phyloP scores from a whole-genome alignment of 2,797 vertebrate species.

The Bucorvus abyssinicus region DNA sequence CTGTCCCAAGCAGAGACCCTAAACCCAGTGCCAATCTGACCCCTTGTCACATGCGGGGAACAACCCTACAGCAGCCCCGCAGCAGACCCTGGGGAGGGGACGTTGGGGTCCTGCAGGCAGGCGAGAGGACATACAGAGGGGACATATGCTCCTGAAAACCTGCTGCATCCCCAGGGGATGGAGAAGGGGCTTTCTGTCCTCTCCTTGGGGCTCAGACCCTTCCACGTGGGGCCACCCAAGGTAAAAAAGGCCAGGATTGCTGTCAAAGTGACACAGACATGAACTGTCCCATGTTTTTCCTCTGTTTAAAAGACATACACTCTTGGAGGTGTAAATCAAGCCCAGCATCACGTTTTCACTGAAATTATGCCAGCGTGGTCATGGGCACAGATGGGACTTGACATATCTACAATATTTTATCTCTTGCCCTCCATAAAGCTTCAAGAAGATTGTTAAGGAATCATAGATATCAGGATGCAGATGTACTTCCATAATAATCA shows the following conservation, averaged over 20 bases:
- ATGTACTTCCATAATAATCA: background rate
- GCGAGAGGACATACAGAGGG: background rate
- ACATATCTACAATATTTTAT: background rate
- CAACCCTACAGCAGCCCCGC: too few species aligned
- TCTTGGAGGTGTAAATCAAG: background rate
- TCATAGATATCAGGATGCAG: background rate
- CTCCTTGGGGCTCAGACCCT: background rate
- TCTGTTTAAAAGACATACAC: background rate
- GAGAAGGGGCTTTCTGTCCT: background rate
- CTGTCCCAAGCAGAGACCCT: background rate
- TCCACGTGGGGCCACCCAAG: fast-evolving
- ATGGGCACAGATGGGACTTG: background rate
- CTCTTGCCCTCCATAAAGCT: background rate
- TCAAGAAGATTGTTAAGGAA: background rate
- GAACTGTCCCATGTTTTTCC: background rate
- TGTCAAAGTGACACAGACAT: fast-evolving
- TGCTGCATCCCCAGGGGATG: background rate
- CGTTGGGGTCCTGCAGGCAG: fast-evolving
- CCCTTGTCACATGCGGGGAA: background rate
- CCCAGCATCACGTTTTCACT: background rate
- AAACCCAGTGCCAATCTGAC: fast-evolving
- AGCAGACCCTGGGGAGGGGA: background rate
- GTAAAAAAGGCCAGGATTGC: fast-evolving
- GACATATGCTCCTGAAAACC: fast-evolving
- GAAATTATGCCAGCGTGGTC: fast-evolving